Evolutionary conservation across 35 echinoderm and acorn worm species (phyloP), one percentile per base, ranked within the genome.

Genomic region (Ptychodera flava): DNA sequence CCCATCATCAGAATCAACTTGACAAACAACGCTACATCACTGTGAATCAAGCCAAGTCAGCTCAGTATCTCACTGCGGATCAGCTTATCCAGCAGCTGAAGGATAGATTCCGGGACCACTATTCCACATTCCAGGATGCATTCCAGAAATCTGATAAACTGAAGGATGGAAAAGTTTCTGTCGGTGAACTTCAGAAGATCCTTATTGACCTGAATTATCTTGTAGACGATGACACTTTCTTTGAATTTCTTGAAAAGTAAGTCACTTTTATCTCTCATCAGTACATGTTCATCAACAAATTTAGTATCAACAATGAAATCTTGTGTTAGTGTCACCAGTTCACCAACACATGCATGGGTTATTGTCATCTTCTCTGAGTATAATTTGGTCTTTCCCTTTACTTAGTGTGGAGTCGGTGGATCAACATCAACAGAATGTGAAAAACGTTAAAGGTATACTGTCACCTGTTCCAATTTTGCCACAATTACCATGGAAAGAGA

Each of bases 21-120:
- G 84, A 94, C 31, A 99, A 99, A 91, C 96, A 99, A 92, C 94
- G 78, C 52, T 90, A 92, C 75, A 98, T 98, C 78, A 98, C 95
- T 15, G n/a, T 98, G 77, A 94, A 91, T 82, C 93, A 94, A 80
- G 95, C 95, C 32, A 86, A 81, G 75, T 94, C 89, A 79, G 90
- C 90, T 36, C 91, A 87, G 35, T 98, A 92, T 34, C 92, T 98
- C 33, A 92, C 95, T 0, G 85, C 87, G 6, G 88, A 22, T 33
- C 85, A 92, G 85, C 83, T 98, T 0, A 84, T 90, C 79, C 95
- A 98, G 37, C 87, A 81, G 33, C 90, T 98, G 0, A 98, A 98
- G 86, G 95, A 98, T 16, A 45, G 93, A 35, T 90, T 98, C 36
- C 45, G 95, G 53, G 95, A 98, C 37, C 85, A 86, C 31, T 98